A percentile compares a stretch with the other conserved stretches of the same genome.
Evolutionary conservation across 2,113 vertebrate species (phyloP).

Genomic region (Pteropus alecto): DNA sequence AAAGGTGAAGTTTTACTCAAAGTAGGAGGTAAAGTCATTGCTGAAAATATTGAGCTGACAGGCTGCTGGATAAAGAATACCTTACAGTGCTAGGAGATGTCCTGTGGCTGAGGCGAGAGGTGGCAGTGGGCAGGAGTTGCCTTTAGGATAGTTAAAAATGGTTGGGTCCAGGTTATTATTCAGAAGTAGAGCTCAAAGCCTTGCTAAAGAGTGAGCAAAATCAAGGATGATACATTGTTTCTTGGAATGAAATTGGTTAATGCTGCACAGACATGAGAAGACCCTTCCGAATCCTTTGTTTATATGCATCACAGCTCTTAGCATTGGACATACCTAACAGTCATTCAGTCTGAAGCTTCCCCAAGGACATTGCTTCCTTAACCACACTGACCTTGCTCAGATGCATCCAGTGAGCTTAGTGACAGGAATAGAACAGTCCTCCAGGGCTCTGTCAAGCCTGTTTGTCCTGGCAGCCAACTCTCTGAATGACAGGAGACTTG

Average conservation of each 20-base stretch:
- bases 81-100: background rate
- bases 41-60: background rate
- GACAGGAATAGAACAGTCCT: no score
- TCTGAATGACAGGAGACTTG: background rate
- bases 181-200: background rate
- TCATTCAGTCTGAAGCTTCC: no score
- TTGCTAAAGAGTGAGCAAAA: background rate
- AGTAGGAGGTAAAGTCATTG: background rate
- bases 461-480: background rate
- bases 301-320: background rate
- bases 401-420: no score
- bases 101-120: background rate
- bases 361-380: rapidly evolving
- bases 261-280: background rate
- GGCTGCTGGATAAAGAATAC: background rate
- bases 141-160: background rate
- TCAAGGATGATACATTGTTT: background rate
- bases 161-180: background rate
- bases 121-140: no score
- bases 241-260: background rate
- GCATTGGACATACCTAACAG: rapidly evolving
- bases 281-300: background rate
- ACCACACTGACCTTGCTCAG: background rate
- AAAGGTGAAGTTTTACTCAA: background rate
- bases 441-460: no score